A percentile compares a stretch with the other conserved stretches of the same genome.
These are phyloP conservation scores for Brachypalpus laphriformis DNA, from an alignment of 2,888 invertebrate genomes.

Conservation along the genomic window DNA sequence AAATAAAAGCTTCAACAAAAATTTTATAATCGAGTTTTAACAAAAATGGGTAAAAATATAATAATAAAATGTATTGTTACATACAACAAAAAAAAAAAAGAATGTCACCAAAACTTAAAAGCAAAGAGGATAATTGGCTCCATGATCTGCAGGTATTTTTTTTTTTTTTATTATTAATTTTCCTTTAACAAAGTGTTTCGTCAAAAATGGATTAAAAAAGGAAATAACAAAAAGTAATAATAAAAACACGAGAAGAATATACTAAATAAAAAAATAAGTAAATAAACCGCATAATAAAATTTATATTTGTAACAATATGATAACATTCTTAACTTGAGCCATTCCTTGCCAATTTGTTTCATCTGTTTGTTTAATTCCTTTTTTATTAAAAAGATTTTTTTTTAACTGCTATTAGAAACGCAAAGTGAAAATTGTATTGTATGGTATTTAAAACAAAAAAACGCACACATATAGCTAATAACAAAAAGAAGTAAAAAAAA, in stretches of 20 bases:
- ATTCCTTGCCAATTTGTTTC: constrained; percentile 76
- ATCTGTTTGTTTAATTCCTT: constrained; percentile 34
- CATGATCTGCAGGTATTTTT: constrained; percentile 50
- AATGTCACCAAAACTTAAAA: constrained; percentile 51
- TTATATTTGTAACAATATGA: constrained; percentile 73
- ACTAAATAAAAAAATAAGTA: constrained; percentile 14
- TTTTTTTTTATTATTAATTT: constrained; percentile 23
- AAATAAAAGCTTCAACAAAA: constrained; percentile 19
- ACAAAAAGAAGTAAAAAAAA: constrained; percentile 2
- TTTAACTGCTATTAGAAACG: constrained; percentile 17
- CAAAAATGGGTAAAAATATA: constrained; percentile 24
- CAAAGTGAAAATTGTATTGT: constrained; percentile 22
- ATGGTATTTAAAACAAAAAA: constrained; percentile 14
- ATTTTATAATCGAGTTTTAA: constrained; percentile 54
- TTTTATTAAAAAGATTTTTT: constrained; percentile 28
- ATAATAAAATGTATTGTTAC: constrained; percentile 34
- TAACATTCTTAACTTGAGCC: constrained; percentile 76
- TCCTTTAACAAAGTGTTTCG: constrained; percentile 39
- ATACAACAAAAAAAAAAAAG: constrained; percentile 36
- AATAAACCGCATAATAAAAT: constrained; percentile 51
- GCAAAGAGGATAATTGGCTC: constrained; percentile 67
- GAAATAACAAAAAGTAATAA: constrained; percentile 7
- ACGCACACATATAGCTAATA: constrained; percentile 26
- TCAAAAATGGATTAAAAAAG: constrained; percentile 27
- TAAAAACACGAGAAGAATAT: constrained; percentile 1